Evolutionary conservation across 2,888 invertebrate species (phyloP), one percentile per base, ranked within the genome.

Genomic region (Hemithea aestivaria): DNA sequence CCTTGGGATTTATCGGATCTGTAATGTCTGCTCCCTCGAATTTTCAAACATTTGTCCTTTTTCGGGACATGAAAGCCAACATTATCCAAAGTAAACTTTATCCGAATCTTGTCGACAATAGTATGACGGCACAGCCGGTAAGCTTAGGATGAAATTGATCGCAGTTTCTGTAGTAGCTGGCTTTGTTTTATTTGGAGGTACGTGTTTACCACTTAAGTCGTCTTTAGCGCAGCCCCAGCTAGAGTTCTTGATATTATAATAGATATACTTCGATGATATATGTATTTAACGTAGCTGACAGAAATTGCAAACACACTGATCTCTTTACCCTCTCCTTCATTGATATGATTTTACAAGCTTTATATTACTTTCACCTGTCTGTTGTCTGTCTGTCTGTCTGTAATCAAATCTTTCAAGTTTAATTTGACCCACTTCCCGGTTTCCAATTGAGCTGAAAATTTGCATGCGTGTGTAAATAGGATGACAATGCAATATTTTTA

Each of bases 21-120:
- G 9, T 7, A 0, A 9, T n/a, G 23, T 22, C 6, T 22, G 1
- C 12, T 8, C 16, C 6, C 22, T 21, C 11, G 2, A 26, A 35
- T n/a, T 29, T 51, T 49, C 1, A 42, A 6, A 8, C 54, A 54
- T 27, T 56, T 53, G 9, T 56, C 51, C 28, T 54, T 56, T 38
- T 48, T 51, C 2, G 52, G 51, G 1, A 53, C 40, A 38, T 53
- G 50, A 12, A 57, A 53, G 2, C 39, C 40, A n/a, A 51, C 51
- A 21, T 53, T 53, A 24, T n/a, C n/a, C n/a, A n/a, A 40, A 30
- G 21, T 45, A 45, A 21, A 31, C 11, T 11, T 20, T 8, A 16
- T 30, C 47, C 7, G 27, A 22, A 9, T 51, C 51, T 22, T 51
- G 10, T 1, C 58, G 40, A 25, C 51, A 53, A 30, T 56, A 53